These are phyloP conservation scores for Lordiphosa collinella DNA, from an alignment of 1,140 invertebrate species.

Conservation along the genomic window DNA sequence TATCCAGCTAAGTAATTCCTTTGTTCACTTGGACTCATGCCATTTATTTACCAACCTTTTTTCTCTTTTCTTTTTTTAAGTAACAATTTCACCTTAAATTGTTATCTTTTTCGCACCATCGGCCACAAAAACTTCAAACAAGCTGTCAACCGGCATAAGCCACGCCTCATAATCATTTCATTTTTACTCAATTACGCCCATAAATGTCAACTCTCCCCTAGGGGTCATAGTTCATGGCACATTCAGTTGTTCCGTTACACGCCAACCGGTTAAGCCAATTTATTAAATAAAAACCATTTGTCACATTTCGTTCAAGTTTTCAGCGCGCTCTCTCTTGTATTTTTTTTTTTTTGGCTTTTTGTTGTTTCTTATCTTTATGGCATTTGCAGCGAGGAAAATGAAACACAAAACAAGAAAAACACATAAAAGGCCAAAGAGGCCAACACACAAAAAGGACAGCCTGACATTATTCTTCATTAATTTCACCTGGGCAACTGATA, in stretches of 20 bases:
- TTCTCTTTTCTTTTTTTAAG: too few species aligned
- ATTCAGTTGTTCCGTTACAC: slow-evolving; percentile 25
- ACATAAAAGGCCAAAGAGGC: slow-evolving; percentile 12
- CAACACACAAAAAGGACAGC: slow-evolving; percentile 47
- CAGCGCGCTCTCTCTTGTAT: slow-evolving; percentile 17
- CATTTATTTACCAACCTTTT: too few species aligned
- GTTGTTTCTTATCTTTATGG: slow-evolving; percentile 59
- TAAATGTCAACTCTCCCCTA: slow-evolving; percentile 38
- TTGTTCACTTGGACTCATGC: too few species aligned
- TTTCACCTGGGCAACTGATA: slow-evolving; percentile 66
- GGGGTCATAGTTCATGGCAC: slow-evolving; percentile 1
- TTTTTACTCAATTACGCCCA: slow-evolving; percentile 56
- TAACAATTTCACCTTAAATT: slow-evolving; percentile 2
- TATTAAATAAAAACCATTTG: slow-evolving; percentile 76
- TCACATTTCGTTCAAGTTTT: slow-evolving; percentile 72
- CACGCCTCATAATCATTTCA: slow-evolving; percentile 44
- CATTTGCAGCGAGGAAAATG: slow-evolving; percentile 23
- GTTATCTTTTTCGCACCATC: slow-evolving; percentile 9
- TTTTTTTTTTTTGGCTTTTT: slow-evolving; percentile 14
- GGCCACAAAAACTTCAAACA: slow-evolving; percentile 17
- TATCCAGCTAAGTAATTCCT: too few species aligned
- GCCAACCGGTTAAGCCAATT: slow-evolving; percentile 68
- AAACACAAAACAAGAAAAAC: slow-evolving; percentile 26
- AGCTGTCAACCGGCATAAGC: slow-evolving; percentile 18
- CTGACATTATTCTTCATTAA: slow-evolving; percentile 66